phyloP scores from a whole-genome alignment of 2,888 invertebrate species.

The Trissolcus japonicus region DNA sequence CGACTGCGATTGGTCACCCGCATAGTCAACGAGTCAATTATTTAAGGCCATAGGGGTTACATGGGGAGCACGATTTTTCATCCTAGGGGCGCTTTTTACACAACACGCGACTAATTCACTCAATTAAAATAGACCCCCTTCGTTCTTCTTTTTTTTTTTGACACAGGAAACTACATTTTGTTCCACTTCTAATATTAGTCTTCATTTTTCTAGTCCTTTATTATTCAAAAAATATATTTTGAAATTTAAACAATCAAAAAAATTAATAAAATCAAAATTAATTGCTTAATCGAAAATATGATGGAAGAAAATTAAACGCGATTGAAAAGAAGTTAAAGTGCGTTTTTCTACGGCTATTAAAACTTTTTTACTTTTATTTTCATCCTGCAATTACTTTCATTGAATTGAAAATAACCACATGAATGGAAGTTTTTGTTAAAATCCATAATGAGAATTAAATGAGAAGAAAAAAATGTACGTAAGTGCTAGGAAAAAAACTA shows the following conservation, averaged over 20 bases:
- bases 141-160: too few species aligned
- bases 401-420: too few species aligned
- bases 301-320: neutral
- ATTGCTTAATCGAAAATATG: too few species aligned
- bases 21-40: conserved; percentile 22
- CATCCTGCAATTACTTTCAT: too few species aligned
- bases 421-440: too few species aligned
- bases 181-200: too few species aligned
- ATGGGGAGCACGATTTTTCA: conserved; percentile 11
- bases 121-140: neutral
- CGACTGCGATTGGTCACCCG: conserved; percentile 20
- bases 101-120: conserved; percentile 1
- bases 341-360: neutral
- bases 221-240: too few species aligned
- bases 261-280: neutral
- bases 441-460: too few species aligned
- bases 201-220: neutral
- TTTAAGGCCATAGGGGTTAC: conserved; percentile 31
- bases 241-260: too few species aligned
- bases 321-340: neutral
- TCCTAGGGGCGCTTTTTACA: conserved; percentile 20
- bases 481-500: too few species aligned
- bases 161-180: too few species aligned
- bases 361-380: neutral
- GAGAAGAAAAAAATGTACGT: too few species aligned